Evolutionary conservation across 2,113 vertebrate species (phyloP).

Genomic region (Cepphus grylle): DNA sequence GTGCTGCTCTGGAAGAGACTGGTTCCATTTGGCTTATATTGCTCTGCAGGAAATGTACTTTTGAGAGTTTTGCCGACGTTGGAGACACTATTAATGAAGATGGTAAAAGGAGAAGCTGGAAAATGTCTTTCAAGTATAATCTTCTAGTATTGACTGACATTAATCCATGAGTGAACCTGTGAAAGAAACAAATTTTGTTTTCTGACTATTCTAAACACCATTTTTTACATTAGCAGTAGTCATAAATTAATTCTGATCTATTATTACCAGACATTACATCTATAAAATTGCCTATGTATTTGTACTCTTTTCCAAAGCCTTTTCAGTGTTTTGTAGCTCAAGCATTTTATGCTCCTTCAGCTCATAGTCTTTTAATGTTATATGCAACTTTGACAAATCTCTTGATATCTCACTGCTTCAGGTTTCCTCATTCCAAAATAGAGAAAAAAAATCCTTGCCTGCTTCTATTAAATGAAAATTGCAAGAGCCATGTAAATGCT

Average conservation of each 20-base stretch:
- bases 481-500: background rate
- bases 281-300: background rate
- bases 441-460: background rate
- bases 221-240: background rate
- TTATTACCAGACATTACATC: background rate
- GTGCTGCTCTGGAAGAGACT: background rate
- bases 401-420: background rate
- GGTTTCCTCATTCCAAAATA: background rate
- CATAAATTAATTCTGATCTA: background rate
- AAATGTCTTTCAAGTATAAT: background rate
- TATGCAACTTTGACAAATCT: background rate
- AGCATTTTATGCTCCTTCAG: background rate
- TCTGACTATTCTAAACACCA: background rate
- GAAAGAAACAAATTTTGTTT: background rate
- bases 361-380: background rate
- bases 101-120: background rate
- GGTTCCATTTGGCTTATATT: background rate
- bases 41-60: background rate
- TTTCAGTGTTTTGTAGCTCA: background rate
- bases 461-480: background rate
- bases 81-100: background rate
- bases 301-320: background rate
- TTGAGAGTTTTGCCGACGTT: background rate
- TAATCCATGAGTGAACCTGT: background rate
- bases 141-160: background rate